These are phyloP conservation scores for Drosophila melanosoma DNA, from an alignment of 2,888 invertebrate genomes.

Conservation along the genomic window DNA sequence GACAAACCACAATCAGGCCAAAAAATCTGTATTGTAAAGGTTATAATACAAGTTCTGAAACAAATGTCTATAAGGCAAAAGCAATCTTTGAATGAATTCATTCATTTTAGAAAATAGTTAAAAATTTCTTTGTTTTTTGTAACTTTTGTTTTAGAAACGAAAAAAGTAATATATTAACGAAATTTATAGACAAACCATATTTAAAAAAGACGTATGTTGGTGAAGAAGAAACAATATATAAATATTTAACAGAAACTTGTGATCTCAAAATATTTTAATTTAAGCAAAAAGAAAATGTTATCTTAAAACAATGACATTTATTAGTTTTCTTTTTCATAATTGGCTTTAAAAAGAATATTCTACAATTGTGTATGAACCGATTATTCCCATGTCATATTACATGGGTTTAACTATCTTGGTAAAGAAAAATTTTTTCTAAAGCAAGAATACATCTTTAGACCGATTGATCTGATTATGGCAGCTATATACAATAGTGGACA, in stretches of 20 bases:
- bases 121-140: too few relatives aligned
- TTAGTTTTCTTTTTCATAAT: not conserved
- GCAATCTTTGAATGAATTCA: too few relatives aligned
- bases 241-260: not conserved
- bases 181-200: too few relatives aligned
- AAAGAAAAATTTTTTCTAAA: not conserved
- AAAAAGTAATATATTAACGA: too few relatives aligned
- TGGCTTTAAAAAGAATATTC: not conserved
- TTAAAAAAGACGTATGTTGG: too few relatives aligned
- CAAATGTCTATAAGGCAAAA: too few relatives aligned
- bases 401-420: not conserved
- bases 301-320: too few relatives aligned
- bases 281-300: not conserved
- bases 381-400: not conserved
- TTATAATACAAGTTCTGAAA: too few relatives aligned
- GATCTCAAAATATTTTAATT: not conserved
- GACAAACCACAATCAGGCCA: not conserved
- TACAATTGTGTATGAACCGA: not conserved
- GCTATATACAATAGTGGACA: not conserved
- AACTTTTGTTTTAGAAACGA: too few relatives aligned
- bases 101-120: too few relatives aligned
- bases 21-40: too few relatives aligned
- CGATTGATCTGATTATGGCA: not conserved
- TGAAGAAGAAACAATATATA: not conserved
- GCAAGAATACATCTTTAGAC: not conserved